Conservation (phyloP, 2,797 vertebrate species). For the Sebastes kiyomatsui region DNA sequence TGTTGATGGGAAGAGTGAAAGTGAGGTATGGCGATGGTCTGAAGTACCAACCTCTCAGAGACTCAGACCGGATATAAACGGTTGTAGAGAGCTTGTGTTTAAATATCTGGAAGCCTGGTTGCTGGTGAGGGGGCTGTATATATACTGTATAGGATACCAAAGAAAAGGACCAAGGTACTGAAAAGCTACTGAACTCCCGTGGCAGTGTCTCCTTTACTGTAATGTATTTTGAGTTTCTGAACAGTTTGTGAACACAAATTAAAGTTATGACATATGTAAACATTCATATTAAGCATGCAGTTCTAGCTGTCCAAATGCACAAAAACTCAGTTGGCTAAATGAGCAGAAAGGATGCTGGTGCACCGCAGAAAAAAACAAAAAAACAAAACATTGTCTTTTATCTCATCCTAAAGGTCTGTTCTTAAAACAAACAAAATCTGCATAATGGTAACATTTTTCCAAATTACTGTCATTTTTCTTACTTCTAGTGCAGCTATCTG, state of each 20-base stretch:
- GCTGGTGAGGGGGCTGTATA: not conserved
- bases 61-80: slow-evolving; percentile 18
- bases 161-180: not conserved
- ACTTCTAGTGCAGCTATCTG: not conserved
- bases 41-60: slow-evolving; percentile 4
- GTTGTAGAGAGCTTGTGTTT: slow-evolving; percentile 2
- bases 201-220: not conserved
- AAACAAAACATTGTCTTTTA: not conserved
- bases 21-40: not conserved
- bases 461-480: not conserved
- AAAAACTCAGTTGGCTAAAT: not conserved
- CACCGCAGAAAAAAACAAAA: not conserved
- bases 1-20: not conserved
- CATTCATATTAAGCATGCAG: not conserved
- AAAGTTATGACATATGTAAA: not conserved
- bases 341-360: not conserved
- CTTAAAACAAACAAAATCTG: not conserved
- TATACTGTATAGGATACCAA: not conserved
- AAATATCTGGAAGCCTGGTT: not conserved
- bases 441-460: not conserved
- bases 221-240: not conserved
- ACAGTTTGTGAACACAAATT: not conserved
- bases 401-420: too few relatives aligned
- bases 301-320: not conserved
- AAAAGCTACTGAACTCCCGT: not conserved